Conservation (phyloP, 1,140 invertebrate genomes). For the Ctenoplectra terminalis region DNA sequence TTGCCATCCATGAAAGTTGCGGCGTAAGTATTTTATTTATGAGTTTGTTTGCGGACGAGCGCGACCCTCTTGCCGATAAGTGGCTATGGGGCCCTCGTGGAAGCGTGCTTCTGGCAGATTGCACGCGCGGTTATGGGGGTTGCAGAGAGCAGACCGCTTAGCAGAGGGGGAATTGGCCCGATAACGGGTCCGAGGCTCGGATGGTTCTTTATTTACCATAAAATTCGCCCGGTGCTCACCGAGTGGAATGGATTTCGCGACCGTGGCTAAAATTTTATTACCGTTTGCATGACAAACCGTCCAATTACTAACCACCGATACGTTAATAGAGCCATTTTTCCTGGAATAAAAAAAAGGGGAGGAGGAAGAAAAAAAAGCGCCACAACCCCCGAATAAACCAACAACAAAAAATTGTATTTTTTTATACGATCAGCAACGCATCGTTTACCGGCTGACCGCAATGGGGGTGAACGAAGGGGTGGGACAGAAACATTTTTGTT, state of each 20-base stretch:
- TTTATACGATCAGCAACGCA: conserved; percentile 36
- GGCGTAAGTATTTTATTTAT: conserved; percentile 63
- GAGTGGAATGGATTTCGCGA: conserved; percentile 34
- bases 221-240: conserved; percentile 42
- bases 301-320: conserved; percentile 40
- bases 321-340: conserved; percentile 41
- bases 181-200: conserved; percentile 44
- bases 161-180: conserved; percentile 37
- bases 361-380: too few relatives aligned
- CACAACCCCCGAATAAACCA: not conserved
- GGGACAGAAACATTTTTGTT: conserved; percentile 13
- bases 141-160: conserved; percentile 19
- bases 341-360: not conserved
- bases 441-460: conserved; percentile 24
- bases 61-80: conserved; percentile 58
- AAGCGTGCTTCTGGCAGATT: conserved; percentile 68
- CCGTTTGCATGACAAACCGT: conserved; percentile 19
- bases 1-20: conserved; percentile 47
- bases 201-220: conserved; percentile 49
- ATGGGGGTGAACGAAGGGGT: not conserved
- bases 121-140: conserved; percentile 58
- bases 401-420: conserved; percentile 27
- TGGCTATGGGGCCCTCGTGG: conserved; percentile 52
- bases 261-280: conserved; percentile 50
- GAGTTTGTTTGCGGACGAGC: conserved; percentile 61